phyloP scores from a whole-genome alignment of 2,888 invertebrate species.

The Plagiodera versicolora region DNA sequence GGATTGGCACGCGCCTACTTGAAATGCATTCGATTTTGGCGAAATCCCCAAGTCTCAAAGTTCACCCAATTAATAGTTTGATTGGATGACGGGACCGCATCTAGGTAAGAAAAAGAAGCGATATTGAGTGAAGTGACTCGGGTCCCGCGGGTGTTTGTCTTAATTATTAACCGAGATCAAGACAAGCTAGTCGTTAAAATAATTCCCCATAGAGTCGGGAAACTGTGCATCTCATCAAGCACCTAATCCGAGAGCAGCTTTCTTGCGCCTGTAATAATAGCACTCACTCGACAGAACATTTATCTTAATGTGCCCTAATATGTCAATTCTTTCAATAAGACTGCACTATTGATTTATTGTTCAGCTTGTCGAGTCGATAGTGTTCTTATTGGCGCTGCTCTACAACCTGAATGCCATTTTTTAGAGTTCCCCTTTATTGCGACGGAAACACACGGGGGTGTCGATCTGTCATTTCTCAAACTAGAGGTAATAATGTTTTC shows the following conservation, averaged over 20 bases:
- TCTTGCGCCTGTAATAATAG: constrained; percentile 47
- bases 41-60: background rate
- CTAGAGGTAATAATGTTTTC: background rate
- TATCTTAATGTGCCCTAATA: constrained; percentile 49
- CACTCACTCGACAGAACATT: constrained; percentile 53
- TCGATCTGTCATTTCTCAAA: constrained; percentile 13
- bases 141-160: constrained; percentile 56
- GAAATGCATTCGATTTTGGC: constrained; percentile 2
- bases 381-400: constrained; percentile 30
- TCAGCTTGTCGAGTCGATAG: constrained; percentile 33
- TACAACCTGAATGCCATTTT: constrained; percentile 27
- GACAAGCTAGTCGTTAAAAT: constrained; percentile 56
- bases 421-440: constrained; percentile 28
- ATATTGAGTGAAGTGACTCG: constrained; percentile 14
- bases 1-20: background rate
- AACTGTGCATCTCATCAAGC: constrained; percentile 54
- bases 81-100: constrained; percentile 7
- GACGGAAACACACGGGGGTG: constrained; percentile 25
- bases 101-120: constrained; percentile 15
- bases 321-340: constrained; percentile 47
- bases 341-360: constrained; percentile 43
- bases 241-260: constrained; percentile 50
- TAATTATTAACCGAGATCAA: constrained; percentile 54
- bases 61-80: constrained; percentile 11
- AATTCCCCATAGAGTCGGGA: constrained; percentile 49